These are phyloP conservation scores for Pachliopta kotzebuea DNA, from an alignment of 2,888 invertebrate genomes.

Conservation along the genomic window DNA sequence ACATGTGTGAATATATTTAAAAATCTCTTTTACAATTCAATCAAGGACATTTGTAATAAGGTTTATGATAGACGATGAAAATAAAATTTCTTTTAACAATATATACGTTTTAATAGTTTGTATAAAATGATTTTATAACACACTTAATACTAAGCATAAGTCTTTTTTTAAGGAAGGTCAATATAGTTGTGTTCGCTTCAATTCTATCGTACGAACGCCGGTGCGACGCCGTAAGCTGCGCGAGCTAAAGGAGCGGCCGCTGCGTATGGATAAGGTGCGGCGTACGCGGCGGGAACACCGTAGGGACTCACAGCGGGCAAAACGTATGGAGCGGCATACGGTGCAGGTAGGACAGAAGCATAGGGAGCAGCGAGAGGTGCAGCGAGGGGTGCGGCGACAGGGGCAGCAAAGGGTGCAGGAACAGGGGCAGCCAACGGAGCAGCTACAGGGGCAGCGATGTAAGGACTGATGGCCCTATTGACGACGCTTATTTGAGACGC, in stretches of 20 bases:
- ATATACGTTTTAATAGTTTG: slow-evolving; percentile 23
- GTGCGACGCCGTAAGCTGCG: slow-evolving; percentile 54
- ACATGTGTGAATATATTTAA: no score
- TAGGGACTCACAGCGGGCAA: slow-evolving; percentile 30
- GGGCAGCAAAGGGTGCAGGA: slow-evolving; percentile 44
- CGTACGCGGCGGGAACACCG: slow-evolving; percentile 38
- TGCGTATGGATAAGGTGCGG: slow-evolving; percentile 44
- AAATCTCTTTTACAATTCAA: no score
- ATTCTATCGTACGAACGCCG: slow-evolving; percentile 75
- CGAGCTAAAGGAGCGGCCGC: slow-evolving; percentile 49
- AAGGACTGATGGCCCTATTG: slow-evolving; percentile 62
- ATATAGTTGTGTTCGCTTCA: slow-evolving; percentile 51
- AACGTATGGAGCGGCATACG: slow-evolving; percentile 34
- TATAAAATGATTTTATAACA: slow-evolving; percentile 25
- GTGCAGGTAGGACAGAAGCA: slow-evolving; percentile 35
- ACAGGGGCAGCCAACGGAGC: slow-evolving; percentile 41
- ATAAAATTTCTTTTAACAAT: slow-evolving; percentile 26
- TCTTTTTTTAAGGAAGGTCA: slow-evolving; percentile 61
- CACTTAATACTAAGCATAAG: slow-evolving; percentile 34
- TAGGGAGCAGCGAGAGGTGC: slow-evolving; percentile 40
- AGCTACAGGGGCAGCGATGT: slow-evolving; percentile 55
- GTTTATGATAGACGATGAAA: not conserved
- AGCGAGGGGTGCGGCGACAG: slow-evolving; percentile 39
- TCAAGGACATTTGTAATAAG: no score
- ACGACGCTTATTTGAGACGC: slow-evolving; percentile 81